Conservation (phyloP, 2,797 vertebrate species). For the Tympanoctomys barrerae region DNA sequence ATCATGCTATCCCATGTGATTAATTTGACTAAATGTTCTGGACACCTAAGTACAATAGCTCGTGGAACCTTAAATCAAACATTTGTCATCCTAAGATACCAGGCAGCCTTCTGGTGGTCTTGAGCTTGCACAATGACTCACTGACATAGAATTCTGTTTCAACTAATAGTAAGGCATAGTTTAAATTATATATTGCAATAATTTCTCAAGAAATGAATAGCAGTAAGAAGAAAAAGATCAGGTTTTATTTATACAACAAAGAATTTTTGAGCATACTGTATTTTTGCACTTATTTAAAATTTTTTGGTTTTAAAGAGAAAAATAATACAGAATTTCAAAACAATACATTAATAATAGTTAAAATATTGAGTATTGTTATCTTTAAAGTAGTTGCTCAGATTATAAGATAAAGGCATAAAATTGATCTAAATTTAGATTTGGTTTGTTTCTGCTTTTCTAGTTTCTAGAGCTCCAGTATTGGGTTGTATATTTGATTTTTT, state of each 20-base stretch:
- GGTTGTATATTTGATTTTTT: neutral
- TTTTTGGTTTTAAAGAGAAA: too few relatives aligned
- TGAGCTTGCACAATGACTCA: neutral
- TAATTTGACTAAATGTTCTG: neutral
- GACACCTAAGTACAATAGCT: neutral
- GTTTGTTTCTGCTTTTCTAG: neutral
- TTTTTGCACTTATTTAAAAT: neutral
- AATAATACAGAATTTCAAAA: too few relatives aligned
- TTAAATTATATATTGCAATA: neutral
- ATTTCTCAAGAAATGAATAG: conserved; percentile 45
- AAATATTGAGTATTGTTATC: too few relatives aligned
- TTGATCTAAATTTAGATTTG: neutral
- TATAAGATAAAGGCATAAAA: too few relatives aligned
- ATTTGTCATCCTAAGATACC: neutral
- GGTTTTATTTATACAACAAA: neutral
- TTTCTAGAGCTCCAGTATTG: neutral
- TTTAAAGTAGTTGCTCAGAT: too few relatives aligned
- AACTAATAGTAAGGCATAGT: neutral
- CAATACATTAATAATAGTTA: too few relatives aligned
- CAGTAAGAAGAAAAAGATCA: neutral
- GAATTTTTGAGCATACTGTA: neutral
- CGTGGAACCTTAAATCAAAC: neutral
- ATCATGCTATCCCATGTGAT: too few relatives aligned
- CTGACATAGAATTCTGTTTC: neutral
- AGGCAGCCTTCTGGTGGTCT: neutral